A percentile compares a stretch with the other conserved stretches of the same genome.
Conservation (phyloP, 2,113 vertebrate species). For the Hyperopisus bebe region DNA sequence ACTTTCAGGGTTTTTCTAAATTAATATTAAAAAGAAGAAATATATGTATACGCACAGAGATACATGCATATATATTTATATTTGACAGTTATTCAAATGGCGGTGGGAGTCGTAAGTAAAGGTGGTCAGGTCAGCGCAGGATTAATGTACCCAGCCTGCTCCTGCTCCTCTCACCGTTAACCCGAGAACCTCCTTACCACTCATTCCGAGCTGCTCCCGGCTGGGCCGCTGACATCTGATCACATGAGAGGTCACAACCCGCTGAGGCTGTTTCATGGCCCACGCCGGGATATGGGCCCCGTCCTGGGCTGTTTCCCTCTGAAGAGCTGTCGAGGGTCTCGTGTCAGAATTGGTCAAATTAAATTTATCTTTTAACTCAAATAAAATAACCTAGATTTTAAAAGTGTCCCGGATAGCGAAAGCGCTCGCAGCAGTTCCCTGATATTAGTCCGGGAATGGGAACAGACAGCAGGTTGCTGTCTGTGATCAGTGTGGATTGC, state of each 20-base stretch:
- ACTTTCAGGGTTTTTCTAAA: background rate
- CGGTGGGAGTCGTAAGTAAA: slow-evolving; percentile 8
- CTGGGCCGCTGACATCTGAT: background rate
- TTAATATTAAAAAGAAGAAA: background rate
- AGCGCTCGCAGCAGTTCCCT: background rate
- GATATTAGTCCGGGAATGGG: background rate
- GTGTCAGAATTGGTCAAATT: background rate
- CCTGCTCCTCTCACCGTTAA: background rate
- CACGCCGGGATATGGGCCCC: background rate
- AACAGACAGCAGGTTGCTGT: background rate
- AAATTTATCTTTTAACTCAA: slow-evolving; percentile 13
- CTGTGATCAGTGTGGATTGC: background rate
- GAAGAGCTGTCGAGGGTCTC: background rate
- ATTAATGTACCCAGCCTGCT: background rate
- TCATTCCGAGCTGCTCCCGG: background rate
- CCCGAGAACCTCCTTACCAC: background rate
- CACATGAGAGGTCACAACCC: background rate
- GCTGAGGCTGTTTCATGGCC: background rate
- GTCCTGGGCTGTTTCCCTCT: background rate
- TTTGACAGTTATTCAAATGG: slow-evolving; percentile 1
- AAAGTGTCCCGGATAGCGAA: background rate
- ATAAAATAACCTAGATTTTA: slow-evolving; percentile 15
- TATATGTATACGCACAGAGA: background rate
- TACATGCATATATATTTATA: background rate
- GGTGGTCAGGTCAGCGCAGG: background rate